Base-by-base conservation (phyloP, 2,888 invertebrate species). In the Metellina segmentata region DNA sequence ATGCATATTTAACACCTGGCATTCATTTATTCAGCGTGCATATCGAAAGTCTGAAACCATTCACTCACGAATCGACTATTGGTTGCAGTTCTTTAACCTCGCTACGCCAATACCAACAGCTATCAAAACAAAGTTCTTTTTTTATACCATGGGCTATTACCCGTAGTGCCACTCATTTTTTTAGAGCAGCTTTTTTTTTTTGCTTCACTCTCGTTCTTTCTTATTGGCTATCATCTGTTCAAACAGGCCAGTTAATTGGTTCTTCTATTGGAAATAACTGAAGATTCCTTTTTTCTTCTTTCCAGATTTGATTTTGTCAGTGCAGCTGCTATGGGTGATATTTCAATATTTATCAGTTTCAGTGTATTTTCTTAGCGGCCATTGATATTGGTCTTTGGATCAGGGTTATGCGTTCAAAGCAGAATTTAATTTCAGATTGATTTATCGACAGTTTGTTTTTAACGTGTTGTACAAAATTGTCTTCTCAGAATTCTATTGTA, bases 241-340 rank as follows among this genome's bases (percentile, higher is more conserved):
- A 91, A 91, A 91, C 48, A 91, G 70, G 9, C 20, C 16, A 77
- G 61, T 82, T 87, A 91, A 91, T 87, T 91, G 91, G 91, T 82
- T 91, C 83, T 82, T 70, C 16, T 82, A 91, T 91, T 77, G 91
- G 78, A 87, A 91, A 91, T 87, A 91, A 78, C 90, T 90, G 70
- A 86, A 86, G 86, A 77, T 75, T 53, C 53, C 77, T 90, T 85
- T 89, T 89, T 77, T n/a, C 72, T 53, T 53, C 72, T 72, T 71
- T 52, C 48, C 48, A 20, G 34, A 51, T 81, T 75, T 81, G 53
- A 85, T 72, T 53, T 71, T 48, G 85, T 85, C 72, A 53, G 34
- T n/a, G 61, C 90, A 90, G 86, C 81, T 90, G 90, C 8, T 4
- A 53, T 2, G 20, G n/a, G 19, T 81, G 51, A 52, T 85, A 74